phyloP scores from a whole-genome alignment of 1,140 invertebrate genomes.

The Phocides pigmalion region DNA sequence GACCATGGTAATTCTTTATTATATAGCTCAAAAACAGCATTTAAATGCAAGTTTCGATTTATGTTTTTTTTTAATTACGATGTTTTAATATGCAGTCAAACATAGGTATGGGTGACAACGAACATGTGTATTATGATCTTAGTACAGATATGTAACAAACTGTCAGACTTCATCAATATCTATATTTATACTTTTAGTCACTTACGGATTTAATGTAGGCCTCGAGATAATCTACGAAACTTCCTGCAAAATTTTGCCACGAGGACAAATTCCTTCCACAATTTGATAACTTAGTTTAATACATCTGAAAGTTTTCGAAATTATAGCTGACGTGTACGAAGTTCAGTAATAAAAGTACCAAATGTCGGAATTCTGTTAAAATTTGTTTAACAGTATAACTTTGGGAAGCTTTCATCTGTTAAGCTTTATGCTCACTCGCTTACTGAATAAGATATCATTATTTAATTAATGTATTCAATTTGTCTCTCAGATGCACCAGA shows the following conservation, averaged over 20 bases:
- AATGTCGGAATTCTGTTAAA: slow-evolving; percentile 9
- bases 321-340: slow-evolving; percentile 6
- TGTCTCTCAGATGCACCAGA: too few species aligned
- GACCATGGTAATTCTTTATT: too few species aligned
- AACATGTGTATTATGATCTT: too few species aligned
- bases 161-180: too few species aligned
- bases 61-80: too few species aligned
- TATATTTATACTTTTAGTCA: neutral
- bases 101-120: too few species aligned
- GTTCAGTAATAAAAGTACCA: slow-evolving; percentile 20
- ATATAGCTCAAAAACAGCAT: too few species aligned
- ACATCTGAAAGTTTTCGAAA: slow-evolving; percentile 7
- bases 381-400: slow-evolving; percentile 5
- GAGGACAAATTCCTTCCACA: neutral
- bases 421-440: neutral
- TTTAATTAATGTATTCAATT: neutral
- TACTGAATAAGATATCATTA: neutral
- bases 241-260: slow-evolving; percentile 3
- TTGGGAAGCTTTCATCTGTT: neutral
- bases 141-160: too few species aligned
- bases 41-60: too few species aligned
- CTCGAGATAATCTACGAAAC: slow-evolving; percentile 8
- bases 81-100: too few species aligned
- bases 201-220: neutral
- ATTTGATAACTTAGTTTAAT: slow-evolving; percentile 23